Conservation (phyloP, 2,113 vertebrate species). For the Dasyprocta punctata region DNA sequence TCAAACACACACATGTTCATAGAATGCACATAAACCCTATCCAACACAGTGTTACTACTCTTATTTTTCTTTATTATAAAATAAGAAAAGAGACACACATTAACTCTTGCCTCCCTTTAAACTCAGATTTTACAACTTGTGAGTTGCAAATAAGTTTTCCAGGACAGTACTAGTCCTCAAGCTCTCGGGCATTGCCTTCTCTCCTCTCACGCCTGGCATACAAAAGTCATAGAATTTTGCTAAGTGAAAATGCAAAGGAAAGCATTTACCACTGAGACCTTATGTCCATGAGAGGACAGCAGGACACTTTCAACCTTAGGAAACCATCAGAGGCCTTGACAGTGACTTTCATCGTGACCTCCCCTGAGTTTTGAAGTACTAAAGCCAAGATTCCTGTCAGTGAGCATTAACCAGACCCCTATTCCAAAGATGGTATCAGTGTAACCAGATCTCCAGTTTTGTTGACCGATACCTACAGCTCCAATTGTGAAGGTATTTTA, state of each 20-base stretch:
- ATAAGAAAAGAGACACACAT: neutral
- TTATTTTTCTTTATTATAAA: neutral
- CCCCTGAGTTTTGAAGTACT: neutral
- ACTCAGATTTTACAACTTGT: neutral
- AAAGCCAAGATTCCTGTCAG: neutral
- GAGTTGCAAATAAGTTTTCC: neutral
- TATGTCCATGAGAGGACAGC: neutral
- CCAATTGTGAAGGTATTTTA: neutral
- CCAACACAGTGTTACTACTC: too few relatives aligned
- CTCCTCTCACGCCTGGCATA: neutral
- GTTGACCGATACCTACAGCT: neutral
- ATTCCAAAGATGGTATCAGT: neutral
- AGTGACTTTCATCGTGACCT: constrained; percentile 18
- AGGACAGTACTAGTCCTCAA: neutral
- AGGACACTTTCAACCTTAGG: neutral
- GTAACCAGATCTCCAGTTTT: neutral
- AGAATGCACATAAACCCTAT: neutral
- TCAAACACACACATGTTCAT: neutral
- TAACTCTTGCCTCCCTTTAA: neutral
- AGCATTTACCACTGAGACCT: neutral
- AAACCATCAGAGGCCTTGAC: neutral
- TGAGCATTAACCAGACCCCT: neutral
- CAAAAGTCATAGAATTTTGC: neutral
- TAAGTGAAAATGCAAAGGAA: neutral
- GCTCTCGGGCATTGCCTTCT: neutral